Conservation (phyloP, 2,888 invertebrate species). For the Calameuta pallipes region DNA sequence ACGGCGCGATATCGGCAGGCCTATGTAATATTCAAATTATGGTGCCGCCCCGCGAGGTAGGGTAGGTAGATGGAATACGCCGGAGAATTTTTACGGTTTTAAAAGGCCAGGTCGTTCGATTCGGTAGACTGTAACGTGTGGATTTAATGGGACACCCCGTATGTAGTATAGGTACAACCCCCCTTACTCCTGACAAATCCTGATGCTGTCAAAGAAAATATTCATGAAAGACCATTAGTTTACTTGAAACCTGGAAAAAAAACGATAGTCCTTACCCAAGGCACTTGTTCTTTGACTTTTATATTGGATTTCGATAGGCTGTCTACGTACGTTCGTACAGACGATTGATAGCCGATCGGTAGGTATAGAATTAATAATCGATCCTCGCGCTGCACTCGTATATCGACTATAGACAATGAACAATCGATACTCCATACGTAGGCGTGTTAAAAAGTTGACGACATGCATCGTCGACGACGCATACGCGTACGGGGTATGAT, state of each 20-base stretch:
- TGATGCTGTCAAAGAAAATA: not conserved
- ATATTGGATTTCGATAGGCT: not conserved
- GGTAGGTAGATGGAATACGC: not conserved
- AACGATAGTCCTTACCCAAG: not conserved
- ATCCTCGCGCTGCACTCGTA: not conserved
- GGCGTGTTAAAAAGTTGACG: not conserved
- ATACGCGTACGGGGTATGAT: not conserved
- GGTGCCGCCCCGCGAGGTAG: not conserved
- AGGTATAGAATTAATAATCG: not conserved
- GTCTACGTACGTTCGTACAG: not conserved
- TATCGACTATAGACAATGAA: not conserved
- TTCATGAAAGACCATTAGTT: not conserved
- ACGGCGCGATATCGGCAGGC: slow-evolving; percentile 12
- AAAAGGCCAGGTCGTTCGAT: not conserved
- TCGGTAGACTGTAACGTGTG: not conserved
- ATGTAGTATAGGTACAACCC: not conserved
- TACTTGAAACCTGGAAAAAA: not conserved
- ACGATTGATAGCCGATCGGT: not conserved
- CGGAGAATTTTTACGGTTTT: not conserved
- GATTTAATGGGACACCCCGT: not conserved
- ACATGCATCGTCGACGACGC: not conserved
- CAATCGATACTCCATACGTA: not conserved
- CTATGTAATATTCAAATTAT: slow-evolving; percentile 10
- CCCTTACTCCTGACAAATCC: not conserved
- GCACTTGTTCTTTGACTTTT: not conserved